A percentile compares a stretch with the other conserved stretches of the same genome.
Evolutionary conservation across 1,140 invertebrate genomes (phyloP).

Genomic region (Radopholus similis): DNA sequence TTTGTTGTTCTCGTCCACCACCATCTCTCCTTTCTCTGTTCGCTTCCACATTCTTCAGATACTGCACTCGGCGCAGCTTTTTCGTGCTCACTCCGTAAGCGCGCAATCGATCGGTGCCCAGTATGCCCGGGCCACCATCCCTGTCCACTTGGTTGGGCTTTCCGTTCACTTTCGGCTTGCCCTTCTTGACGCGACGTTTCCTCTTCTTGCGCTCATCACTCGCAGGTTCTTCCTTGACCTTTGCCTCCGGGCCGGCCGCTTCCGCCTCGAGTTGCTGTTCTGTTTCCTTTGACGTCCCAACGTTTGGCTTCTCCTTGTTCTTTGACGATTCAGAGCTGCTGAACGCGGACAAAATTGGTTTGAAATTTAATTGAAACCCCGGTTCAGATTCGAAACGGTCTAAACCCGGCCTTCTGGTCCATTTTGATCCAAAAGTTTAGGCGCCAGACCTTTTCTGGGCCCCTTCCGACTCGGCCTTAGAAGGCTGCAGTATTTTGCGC

Average conservation of each 20-base stretch:
- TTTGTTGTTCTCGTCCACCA: too few relatives aligned
- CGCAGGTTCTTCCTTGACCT: conserved; percentile 1
- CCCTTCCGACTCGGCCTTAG: conserved; percentile 9
- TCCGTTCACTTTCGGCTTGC: conserved; percentile 34
- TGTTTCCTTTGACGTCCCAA: not conserved
- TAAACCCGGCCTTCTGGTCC: too few relatives aligned
- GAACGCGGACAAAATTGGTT: not conserved
- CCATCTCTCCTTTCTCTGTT: too few relatives aligned
- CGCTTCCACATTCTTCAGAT: too few relatives aligned
- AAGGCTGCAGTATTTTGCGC: conserved; percentile 72
- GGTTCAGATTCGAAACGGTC: conserved; percentile 5
- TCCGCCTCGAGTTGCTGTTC: conserved; percentile 15
- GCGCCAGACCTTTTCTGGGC: too few relatives aligned
- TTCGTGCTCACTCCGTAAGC: conserved; percentile 88
- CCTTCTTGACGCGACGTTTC: conserved; percentile 36
- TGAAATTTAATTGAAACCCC: not conserved
- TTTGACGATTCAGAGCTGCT: conserved; percentile 4
- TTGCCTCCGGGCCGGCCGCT: too few relatives aligned
- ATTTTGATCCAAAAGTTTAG: too few relatives aligned
- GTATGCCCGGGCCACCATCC: conserved; percentile 22
- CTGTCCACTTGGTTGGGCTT: conserved; percentile 8
- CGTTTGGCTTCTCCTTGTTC: conserved; percentile 28
- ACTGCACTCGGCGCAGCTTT: too few relatives aligned
- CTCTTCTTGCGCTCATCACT: conserved; percentile 12
- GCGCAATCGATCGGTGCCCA: conserved; percentile 74